Evolutionary conservation across 2,797 vertebrate species (phyloP).

Genomic region (Arvicola amphibius): DNA sequence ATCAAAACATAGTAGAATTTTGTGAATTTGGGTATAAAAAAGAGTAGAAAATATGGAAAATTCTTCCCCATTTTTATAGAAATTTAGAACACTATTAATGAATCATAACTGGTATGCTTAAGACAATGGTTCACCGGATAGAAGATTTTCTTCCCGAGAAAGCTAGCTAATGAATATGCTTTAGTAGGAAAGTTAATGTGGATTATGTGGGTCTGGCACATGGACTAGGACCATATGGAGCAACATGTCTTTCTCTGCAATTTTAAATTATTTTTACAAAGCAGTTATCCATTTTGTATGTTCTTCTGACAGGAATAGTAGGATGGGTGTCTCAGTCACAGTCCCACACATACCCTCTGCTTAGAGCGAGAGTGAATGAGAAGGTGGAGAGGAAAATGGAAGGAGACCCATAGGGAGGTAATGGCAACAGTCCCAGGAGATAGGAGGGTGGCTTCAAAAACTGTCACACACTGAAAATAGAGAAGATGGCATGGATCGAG

Average conservation of each 20-base stretch:
- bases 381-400: background rate
- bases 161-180: background rate
- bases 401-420: background rate
- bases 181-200: conserved; percentile 10
- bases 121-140: background rate
- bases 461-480: background rate
- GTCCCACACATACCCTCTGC: conserved; percentile 22
- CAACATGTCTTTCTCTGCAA: conserved; percentile 49
- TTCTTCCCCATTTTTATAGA: background rate
- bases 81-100: background rate
- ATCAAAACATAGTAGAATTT: background rate
- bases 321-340: conserved; percentile 22
- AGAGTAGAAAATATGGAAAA: background rate
- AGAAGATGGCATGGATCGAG: background rate
- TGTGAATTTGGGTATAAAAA: background rate
- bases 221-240: conserved; percentile 63
- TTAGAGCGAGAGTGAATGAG: conserved; percentile 16
- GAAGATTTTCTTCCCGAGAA: conserved; percentile 8
- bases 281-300: conserved; percentile 17
- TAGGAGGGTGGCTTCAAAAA: background rate
- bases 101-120: background rate
- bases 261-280: conserved; percentile 67
- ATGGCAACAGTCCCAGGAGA: background rate
- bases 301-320: conserved; percentile 58
- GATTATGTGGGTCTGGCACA: conserved; percentile 53